Conservation (phyloP, 2,797 vertebrate genomes). For the Agapornis canus region DNA sequence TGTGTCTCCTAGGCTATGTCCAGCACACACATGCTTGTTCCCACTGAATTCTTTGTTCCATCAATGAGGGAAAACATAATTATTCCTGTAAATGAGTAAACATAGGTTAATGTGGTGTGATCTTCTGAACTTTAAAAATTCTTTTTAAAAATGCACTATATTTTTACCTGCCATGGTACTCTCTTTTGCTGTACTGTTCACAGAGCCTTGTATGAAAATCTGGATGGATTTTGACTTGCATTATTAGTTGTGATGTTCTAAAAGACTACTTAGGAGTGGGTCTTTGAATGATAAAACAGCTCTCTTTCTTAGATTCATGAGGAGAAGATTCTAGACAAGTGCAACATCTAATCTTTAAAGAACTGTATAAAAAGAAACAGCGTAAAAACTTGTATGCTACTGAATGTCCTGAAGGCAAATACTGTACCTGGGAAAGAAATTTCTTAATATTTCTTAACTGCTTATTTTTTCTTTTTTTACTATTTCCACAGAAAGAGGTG, state of each 20-base stretch:
- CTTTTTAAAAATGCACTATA: neutral
- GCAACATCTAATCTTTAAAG: neutral
- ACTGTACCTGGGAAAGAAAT: neutral
- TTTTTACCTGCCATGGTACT: neutral
- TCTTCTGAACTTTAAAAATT: neutral
- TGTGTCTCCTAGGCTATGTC: neutral
- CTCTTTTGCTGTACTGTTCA: neutral
- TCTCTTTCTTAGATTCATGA: neutral
- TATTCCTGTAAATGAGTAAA: neutral
- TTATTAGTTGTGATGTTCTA: neutral
- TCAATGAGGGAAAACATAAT: neutral
- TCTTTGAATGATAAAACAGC: neutral
- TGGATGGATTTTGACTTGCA: neutral
- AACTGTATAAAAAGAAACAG: neutral
- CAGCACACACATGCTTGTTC: neutral
- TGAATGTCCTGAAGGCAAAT: neutral
- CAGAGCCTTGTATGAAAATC: neutral
- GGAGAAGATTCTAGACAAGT: neutral
- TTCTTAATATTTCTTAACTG: conserved; percentile 37
- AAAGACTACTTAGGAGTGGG: neutral
- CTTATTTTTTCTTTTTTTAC: conserved; percentile 55
- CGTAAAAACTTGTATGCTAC: neutral
- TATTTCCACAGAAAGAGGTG: conserved; percentile 74
- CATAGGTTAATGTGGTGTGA: neutral
- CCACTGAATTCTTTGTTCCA: neutral